Evolutionary conservation across 1,140 invertebrate species (phyloP).

Genomic region (Tetraneura akinire): DNA sequence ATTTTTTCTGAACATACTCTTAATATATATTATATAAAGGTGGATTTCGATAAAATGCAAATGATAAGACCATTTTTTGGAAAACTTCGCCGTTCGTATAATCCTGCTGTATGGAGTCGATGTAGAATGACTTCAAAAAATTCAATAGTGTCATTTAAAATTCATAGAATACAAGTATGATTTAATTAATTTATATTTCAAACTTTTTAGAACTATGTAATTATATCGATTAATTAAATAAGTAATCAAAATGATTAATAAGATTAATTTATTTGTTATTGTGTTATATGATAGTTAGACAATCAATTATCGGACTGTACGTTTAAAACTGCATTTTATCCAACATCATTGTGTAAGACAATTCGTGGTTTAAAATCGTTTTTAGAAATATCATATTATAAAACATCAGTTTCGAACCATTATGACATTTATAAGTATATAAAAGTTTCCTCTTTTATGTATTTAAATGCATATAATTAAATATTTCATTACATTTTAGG

Average conservation of each 20-base stretch:
- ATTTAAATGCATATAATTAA: neutral
- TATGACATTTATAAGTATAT: constrained; percentile 66
- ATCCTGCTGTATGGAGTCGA: constrained; percentile 76
- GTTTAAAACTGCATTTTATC: constrained; percentile 75
- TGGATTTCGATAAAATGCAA: constrained; percentile 81
- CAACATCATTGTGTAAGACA: constrained; percentile 57
- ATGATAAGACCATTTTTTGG: constrained; percentile 86
- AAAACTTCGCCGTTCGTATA: constrained; percentile 72
- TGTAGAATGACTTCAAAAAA: constrained; percentile 71
- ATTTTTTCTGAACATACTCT: constrained; percentile 5
- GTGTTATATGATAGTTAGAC: constrained; percentile 67
- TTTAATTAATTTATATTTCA: constrained; percentile 22
- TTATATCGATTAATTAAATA: too few relatives aligned
- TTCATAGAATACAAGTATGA: constrained; percentile 68
- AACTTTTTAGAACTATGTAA: too few relatives aligned
- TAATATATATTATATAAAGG: constrained; percentile 60
- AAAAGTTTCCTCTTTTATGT: too few relatives aligned
- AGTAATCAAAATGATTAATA: too few relatives aligned
- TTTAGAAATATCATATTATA: constrained; percentile 69
- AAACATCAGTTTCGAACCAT: constrained; percentile 63
- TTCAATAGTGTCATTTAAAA: constrained; percentile 68
- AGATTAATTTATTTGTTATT: neutral
- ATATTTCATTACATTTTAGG: neutral
- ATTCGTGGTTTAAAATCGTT: constrained; percentile 66
- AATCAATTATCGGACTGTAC: constrained; percentile 77